Conservation (phyloP, 1,140 invertebrate genomes). For the Meteorus sp. region DNA sequence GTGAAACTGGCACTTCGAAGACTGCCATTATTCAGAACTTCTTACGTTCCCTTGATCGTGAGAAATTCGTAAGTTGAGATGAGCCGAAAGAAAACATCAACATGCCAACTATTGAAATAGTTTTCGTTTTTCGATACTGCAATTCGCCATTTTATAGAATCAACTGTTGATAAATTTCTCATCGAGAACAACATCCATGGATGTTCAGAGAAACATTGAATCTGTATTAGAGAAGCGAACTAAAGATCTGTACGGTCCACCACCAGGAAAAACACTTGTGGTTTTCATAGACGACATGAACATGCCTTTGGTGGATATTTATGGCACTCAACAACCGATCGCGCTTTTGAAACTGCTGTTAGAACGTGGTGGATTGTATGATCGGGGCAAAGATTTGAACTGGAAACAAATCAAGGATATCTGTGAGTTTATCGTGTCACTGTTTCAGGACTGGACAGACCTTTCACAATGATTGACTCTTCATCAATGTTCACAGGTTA, state of each 20-base stretch:
- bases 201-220: conserved; percentile 85
- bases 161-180: conserved; percentile 87
- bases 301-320: conserved; percentile 87
- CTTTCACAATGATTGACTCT: no score
- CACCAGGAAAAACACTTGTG: conserved; percentile 81
- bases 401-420: conserved; percentile 89
- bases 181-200: conserved; percentile 83
- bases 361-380: conserved; percentile 84
- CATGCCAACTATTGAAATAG: not conserved
- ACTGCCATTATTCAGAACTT: conserved; percentile 85
- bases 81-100: conserved; percentile 44
- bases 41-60: conserved; percentile 68
- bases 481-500: conserved; percentile 63
- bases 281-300: conserved; percentile 94
- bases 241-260: conserved; percentile 85
- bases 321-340: conserved; percentile 91
- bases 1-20: conserved; percentile 89
- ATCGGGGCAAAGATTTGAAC: conserved; percentile 84
- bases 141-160: conserved; percentile 56
- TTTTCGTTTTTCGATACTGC: conserved; percentile 12
- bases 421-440: conserved; percentile 44
- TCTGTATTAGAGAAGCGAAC: conserved; percentile 85
- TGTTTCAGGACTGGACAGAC: no score
- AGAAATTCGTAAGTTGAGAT: conserved; percentile 70
- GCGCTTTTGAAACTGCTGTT: conserved; percentile 84